Base-by-base conservation (phyloP, 2,888 invertebrate species). In the Lasioglossum malachurum region DNA sequence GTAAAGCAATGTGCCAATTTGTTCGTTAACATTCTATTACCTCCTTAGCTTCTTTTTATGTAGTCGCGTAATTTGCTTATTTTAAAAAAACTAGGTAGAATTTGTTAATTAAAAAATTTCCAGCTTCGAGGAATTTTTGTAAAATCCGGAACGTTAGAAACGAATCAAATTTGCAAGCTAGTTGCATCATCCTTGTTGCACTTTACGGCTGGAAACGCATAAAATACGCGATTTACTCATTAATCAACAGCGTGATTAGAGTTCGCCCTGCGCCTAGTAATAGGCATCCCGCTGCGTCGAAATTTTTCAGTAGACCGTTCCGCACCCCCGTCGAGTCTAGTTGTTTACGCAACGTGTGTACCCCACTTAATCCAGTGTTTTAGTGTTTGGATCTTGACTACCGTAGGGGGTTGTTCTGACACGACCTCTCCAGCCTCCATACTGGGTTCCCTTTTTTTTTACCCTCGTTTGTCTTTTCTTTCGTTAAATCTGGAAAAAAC, bases 321-420 rank as follows among this genome's bases (percentile, higher is more conserved):
- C 72, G 88, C 87, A 86, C 81, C 92, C 89, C 91, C 86, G 87
- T 91, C 64, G 88, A 82, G 89, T 77, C 79, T 74, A 77, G 87
- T 89, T 92, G 91, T 92, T 92, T 91, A 91, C 86, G 86, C 82
- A 88, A 89, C 88, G 88, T 73, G 88, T 91, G 82, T 89, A 91
- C 86, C 89, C 91, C 92, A 92, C 92, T 93, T 93, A 92, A 92
- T 92, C 87, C 88, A 77, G 78, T 92, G 91, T 93, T 93, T 92
- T 92, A 90, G 88, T 93, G 90, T 93, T 93, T 92, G 89, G 91
- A 90, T 93, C 84, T 91, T 77, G 87, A 84, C 90, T 89, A 90
- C 86, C 87, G 89, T 87, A 90, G 89, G 87, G 88, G 91, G 90
- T 89, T 91, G 91, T 81, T 88, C 86, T 78, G 88, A 88, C 87